A percentile compares a stretch with the other conserved stretches of the same genome.
Conservation (phyloP, 1,140 invertebrate genomes). For the Trichogramma pretiosum region DNA sequence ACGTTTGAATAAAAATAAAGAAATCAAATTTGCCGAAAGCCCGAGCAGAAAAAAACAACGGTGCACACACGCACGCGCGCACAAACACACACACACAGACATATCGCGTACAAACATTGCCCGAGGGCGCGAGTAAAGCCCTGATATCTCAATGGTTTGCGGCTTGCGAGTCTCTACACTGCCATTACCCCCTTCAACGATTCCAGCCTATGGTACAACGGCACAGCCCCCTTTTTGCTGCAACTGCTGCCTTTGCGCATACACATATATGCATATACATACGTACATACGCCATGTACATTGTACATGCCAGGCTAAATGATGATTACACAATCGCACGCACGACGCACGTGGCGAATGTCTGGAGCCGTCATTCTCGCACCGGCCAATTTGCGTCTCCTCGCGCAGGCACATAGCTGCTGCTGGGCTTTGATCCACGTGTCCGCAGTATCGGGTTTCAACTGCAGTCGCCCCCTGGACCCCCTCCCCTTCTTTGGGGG, state of each 20-base stretch:
- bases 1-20: constrained; percentile 16
- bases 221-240: too few relatives aligned
- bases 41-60: constrained; percentile 9
- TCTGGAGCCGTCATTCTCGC: constrained; percentile 42
- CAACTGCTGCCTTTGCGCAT: too few relatives aligned
- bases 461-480: background rate
- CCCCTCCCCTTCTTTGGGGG: background rate
- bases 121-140: background rate
- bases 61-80: background rate
- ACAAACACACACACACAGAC: background rate
- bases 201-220: too few relatives aligned
- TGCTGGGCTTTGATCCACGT: constrained; percentile 23
- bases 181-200: background rate
- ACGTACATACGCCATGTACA: too few relatives aligned
- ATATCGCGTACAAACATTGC: background rate
- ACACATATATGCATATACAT: too few relatives aligned
- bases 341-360: constrained; percentile 39
- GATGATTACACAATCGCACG: constrained; percentile 43
- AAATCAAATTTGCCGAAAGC: constrained; percentile 15
- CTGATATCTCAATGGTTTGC: too few relatives aligned
- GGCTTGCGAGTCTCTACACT: too few relatives aligned
- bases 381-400: constrained; percentile 46
- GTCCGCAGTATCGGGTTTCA: constrained; percentile 3
- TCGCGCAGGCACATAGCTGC: constrained; percentile 24
- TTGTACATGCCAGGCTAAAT: too few relatives aligned